phyloP scores from a whole-genome alignment of 2,888 invertebrate species.

The Bugulina stolonifera region DNA sequence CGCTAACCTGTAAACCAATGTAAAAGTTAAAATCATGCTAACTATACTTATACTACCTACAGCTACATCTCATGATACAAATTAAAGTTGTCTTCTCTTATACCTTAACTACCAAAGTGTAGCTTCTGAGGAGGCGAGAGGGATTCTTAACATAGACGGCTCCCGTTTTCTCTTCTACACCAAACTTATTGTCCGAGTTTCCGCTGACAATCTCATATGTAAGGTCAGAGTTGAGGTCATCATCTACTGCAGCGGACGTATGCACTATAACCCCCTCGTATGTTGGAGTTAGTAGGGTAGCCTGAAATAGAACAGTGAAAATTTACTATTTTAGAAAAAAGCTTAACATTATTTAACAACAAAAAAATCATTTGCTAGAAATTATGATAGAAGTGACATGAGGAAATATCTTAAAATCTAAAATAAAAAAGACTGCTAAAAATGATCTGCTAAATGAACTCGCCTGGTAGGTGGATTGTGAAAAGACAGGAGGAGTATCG shows the following conservation, averaged over 20 bases:
- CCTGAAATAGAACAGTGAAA: too few relatives aligned
- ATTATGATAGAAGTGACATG: too few relatives aligned
- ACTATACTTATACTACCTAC: too few relatives aligned
- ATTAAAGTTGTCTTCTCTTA: too few relatives aligned
- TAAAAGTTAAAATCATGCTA: too few relatives aligned
- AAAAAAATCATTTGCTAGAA: too few relatives aligned
- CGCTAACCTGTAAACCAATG: conserved; percentile 54
- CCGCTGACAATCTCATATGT: conserved; percentile 57
- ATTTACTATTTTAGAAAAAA: too few relatives aligned
- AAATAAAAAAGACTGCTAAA: too few relatives aligned
- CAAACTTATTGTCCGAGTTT: conserved; percentile 2
- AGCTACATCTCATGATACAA: too few relatives aligned
- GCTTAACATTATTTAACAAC: too few relatives aligned
- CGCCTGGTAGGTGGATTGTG: conserved; percentile 62
- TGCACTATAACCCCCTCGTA: conserved; percentile 65
- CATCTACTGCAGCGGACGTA: conserved; percentile 66
- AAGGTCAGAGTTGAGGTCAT: conserved; percentile 59
- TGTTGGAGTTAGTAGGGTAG: conserved; percentile 74
- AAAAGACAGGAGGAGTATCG: conserved; percentile 81
- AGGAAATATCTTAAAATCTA: too few relatives aligned
- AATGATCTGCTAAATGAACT: too few relatives aligned
- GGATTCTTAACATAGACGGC: neutral
- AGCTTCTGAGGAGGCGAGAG: neutral
- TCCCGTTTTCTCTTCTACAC: neutral
- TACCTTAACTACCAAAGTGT: conserved; percentile 64